These are phyloP conservation scores for Luidia sarsii DNA, from an alignment of 53 echinoderm and acorn worm genomes.

Conservation along the genomic window DNA sequence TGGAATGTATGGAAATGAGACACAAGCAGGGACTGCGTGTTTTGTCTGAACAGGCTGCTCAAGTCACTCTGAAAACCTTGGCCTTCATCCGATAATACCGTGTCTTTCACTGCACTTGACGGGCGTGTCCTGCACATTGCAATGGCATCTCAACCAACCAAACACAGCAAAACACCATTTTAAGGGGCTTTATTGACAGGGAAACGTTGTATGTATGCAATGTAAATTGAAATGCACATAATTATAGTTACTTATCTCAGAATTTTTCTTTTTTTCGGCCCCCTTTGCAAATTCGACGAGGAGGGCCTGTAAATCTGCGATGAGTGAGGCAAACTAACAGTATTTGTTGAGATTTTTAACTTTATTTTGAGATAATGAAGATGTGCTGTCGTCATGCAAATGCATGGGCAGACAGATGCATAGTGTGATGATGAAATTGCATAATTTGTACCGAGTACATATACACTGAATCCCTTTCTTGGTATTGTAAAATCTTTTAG, in stretches of 20 bases:
- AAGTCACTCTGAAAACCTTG: conserved; percentile 9
- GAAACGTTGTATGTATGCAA: conserved; percentile 38
- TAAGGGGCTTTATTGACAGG: not conserved
- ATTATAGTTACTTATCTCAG: conserved; percentile 25
- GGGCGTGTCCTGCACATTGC: conserved; percentile 1
- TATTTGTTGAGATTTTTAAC: conserved; percentile 44
- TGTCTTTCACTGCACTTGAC: conserved; percentile 39
- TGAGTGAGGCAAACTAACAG: conserved; percentile 30
- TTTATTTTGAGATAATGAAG: conserved; percentile 35
- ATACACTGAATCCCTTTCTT: too few species aligned
- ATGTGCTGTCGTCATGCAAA: not conserved
- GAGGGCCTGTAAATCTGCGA: conserved; percentile 2
- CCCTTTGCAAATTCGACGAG: conserved; percentile 2
- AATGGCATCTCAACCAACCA: too few species aligned
- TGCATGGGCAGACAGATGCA: not conserved
- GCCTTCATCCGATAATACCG: conserved; percentile 32
- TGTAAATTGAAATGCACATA: conserved; percentile 48
- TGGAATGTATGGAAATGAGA: too few species aligned
- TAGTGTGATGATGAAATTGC: too few species aligned
- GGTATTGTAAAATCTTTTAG: too few species aligned
- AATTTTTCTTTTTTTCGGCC: conserved; percentile 12
- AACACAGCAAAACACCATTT: too few species aligned
- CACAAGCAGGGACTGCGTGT: too few species aligned
- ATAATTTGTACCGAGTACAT: too few species aligned
- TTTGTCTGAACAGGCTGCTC: too few species aligned